Evolutionary conservation across 1,140 invertebrate genomes (phyloP), one percentile per base, ranked within the genome.

Genomic region (Hylaeus anthracinus): DNA sequence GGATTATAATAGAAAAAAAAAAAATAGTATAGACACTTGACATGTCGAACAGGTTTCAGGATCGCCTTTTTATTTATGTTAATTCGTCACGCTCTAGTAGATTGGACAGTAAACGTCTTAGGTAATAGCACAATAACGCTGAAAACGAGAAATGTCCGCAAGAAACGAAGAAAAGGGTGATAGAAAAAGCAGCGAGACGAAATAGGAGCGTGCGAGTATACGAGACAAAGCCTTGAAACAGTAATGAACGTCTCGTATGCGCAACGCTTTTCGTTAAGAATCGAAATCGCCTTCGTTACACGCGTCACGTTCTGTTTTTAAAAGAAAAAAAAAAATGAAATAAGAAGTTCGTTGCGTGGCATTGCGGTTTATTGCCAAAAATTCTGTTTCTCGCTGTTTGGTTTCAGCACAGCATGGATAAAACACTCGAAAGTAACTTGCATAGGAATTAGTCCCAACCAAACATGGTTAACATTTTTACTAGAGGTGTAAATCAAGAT

Each of bases 41-140:
- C 8, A 5, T 55, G 37, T 43, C 37, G 14, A 5, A 14, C 3
- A 41, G 45, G 37, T 74, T 74, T 74, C 10, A 37, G 61, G 41
- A 55, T 65, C 53, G 3, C n/a, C n/a, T 70, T 83, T 74, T 83
- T 83, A 51, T 41, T 9, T 12, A 9, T 26, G 56, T 51, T 67
- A 51, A 14, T 81, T 69, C 45, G 81, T 81, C 78, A 81, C 14
- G 79, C 71, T 83, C 79, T 74, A 75, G 39, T 83, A 81, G 72
- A 63, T 48, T 4, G 12, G n/a, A 72, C 43, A 14, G n/a, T 53
- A 73, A 67, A 61, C 76, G 14, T 3, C 37, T 3, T 81, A 39
- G 9, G 53, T 2, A 66, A 83, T 65, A 43, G 26, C 39, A 48
- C 26, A 15, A 4, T 55, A 5, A 4, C 4, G 4, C 4, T 53